phyloP scores from a whole-genome alignment of 2,113 vertebrate genomes.

The Paedocypris sp. region DNA sequence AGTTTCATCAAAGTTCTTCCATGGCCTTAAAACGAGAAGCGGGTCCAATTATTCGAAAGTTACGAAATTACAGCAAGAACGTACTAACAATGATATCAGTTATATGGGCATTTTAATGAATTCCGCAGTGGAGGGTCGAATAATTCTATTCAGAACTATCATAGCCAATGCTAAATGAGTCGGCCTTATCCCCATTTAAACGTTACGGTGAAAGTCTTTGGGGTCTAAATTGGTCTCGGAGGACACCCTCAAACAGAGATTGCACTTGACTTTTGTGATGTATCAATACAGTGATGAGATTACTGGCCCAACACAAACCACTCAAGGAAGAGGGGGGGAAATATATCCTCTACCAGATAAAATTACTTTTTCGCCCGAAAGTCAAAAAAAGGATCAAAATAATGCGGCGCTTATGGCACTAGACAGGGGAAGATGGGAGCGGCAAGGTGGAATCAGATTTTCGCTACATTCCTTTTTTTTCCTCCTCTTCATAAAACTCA shows the following conservation, averaged over 20 bases:
- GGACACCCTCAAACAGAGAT: constrained; percentile 43
- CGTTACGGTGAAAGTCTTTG: constrained; percentile 46
- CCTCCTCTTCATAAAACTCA: constrained; percentile 41
- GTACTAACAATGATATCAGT: constrained; percentile 32
- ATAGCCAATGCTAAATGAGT: constrained; percentile 17
- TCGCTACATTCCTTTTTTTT: constrained; percentile 43
- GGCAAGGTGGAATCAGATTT: constrained; percentile 28
- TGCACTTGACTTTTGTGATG: constrained; percentile 49
- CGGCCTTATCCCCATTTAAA: constrained; percentile 21
- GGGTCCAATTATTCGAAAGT: constrained; percentile 34
- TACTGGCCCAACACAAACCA: constrained; percentile 45
- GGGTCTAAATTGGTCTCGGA: constrained; percentile 46
- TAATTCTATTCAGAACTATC: constrained; percentile 32
- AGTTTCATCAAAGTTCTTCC: constrained; percentile 32
- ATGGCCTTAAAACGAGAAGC: constrained; percentile 31
- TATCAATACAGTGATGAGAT: constrained; percentile 47
- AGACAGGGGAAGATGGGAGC: constrained; percentile 39
- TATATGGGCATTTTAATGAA: constrained; percentile 27
- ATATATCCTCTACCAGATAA: constrained; percentile 54
- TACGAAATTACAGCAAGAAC: constrained; percentile 29
- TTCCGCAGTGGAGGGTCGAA: constrained; percentile 24
- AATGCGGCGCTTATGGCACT: constrained; percentile 51
- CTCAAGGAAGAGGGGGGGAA: constrained; percentile 36
- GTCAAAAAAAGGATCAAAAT: constrained; percentile 56
- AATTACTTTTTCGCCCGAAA: constrained; percentile 58